Evolutionary conservation across 1,140 invertebrate species (phyloP), one percentile per base, ranked within the genome.

Genomic region (Drosophila pachea): DNA sequence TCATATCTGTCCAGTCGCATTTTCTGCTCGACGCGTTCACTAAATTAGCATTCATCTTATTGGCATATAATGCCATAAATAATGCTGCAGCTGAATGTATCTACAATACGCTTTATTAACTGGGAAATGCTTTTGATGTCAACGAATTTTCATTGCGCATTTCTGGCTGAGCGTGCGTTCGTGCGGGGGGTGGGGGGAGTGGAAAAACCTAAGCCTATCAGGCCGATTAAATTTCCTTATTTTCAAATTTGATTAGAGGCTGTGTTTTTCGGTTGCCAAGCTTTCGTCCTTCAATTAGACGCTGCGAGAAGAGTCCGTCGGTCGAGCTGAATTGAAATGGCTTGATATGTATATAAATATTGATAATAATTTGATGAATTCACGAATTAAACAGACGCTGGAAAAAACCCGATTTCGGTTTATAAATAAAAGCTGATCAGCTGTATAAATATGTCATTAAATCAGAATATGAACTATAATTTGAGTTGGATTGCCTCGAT

Each of bases 81-180:
- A 86, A 79, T 66, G 45, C 4, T n/a, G 33, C 14, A 38, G 32
- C 8, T 22, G 14, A 4, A 32, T 31, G 9, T 35, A 2, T 65
- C 60, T 50, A 12, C 49, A 53, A 68, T 63, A 54, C 56, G 69
- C 73, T 82, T 86, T 86, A 84, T 86, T 86, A 84, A 76, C 81
- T 84, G 73, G 74, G 49, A 81, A 86, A 81, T 81, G 77, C 71
- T 78, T 86, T 86, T 86, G 81, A 86, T 86, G 81, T 86, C 63
- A 60, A 66, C 58, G 63, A 22, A 76, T 73, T 84, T 64, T 69
- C 75, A 78, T 71, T 75, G 75, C 75, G 72, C 76, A 74, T 71
- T 82, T 76, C 61, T 42, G 64, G 60, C 77, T 74, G 12, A 12
- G n/a, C n/a, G n/a, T n/a, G 42, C 58, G 22, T 67, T 65, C 68